Evolutionary conservation across 2,797 vertebrate genomes (phyloP), one percentile per base, ranked within the genome.

Genomic region (Odontamblyopus rebecca): DNA sequence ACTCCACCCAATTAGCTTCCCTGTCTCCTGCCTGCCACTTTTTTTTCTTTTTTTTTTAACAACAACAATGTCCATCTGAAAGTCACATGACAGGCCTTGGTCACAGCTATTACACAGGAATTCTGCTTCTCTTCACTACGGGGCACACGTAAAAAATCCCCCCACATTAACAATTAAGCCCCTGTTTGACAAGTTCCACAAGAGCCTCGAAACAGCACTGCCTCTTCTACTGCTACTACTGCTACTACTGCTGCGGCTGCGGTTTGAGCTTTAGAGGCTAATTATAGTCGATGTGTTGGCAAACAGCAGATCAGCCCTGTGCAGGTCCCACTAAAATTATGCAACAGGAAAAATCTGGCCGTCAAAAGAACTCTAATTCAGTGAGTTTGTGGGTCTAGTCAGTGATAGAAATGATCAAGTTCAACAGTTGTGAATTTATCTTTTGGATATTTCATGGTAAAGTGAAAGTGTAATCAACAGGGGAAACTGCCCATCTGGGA

Each of bases 1-100:
- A 82, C 91, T 89, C 86, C 89, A 88, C 88, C 88, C 89, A 77
- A 82, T 87, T 82, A 82, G 88, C 77, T 84, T 85, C 76, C 63
- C 80, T 79, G 89, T 90, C 82, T 74, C 82, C 84, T 23, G 19
- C 38, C 78, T 65, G 79, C 63, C 75, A 82, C 86, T 88, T 87
- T 61, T 19, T 30, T 87, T 16, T 48, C 6, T 13, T 64, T 64
- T 13, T 64, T 64, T 50, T 67, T 67, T 71, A 85, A 71, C 76
- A 75, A 75, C 86, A 89, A 89, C 90, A 91, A 88, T 91, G 89
- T 76, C 59, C 71, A 71, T 82, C 26, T 50, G 80, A 62, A 73
- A 83, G 88, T 90, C 87, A 87, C 86, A 87, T 89, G 87, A 81
- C 77, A 27, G 59, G 65, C 74, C 19, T 69, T 72, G 75, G 86